phyloP scores from a whole-genome alignment of 2,888 invertebrate species.

The Allolobophora icterica region DNA sequence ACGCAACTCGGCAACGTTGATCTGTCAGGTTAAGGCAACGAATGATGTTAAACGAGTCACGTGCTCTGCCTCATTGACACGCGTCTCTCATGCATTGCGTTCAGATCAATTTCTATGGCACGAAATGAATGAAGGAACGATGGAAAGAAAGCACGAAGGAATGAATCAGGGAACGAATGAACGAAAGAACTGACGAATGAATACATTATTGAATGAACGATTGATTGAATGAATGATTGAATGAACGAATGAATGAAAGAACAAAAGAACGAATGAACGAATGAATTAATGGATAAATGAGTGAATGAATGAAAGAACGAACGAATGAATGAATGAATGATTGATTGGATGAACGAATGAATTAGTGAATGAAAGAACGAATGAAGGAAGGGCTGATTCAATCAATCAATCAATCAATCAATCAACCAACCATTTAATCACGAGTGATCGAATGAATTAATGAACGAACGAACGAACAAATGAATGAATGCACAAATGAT shows the following conservation, averaged over 20 bases:
- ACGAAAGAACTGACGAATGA: background rate
- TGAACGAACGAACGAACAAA: too few relatives aligned
- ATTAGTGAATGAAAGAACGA: too few relatives aligned
- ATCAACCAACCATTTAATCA: too few relatives aligned
- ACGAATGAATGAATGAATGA: background rate
- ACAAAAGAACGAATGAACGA: background rate
- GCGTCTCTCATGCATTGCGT: background rate
- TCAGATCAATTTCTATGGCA: background rate
- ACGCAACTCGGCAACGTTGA: conserved; percentile 51
- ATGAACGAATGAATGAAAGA: background rate
- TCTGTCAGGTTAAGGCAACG: conserved; percentile 49
- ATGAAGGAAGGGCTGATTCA: too few relatives aligned
- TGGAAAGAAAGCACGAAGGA: background rate
- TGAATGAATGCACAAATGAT: background rate
- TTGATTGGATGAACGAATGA: background rate
- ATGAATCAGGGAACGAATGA: background rate
- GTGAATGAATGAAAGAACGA: background rate
- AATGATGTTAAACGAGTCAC: background rate
- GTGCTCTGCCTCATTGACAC: background rate
- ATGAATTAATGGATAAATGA: background rate
- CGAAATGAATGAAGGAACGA: background rate
- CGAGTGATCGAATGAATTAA: too few relatives aligned
- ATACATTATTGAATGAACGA: background rate
- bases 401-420: too few relatives aligned
- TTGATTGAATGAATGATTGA: background rate